Conservation (phyloP, 2,888 invertebrate genomes). For the Schizaphis graminum region DNA sequence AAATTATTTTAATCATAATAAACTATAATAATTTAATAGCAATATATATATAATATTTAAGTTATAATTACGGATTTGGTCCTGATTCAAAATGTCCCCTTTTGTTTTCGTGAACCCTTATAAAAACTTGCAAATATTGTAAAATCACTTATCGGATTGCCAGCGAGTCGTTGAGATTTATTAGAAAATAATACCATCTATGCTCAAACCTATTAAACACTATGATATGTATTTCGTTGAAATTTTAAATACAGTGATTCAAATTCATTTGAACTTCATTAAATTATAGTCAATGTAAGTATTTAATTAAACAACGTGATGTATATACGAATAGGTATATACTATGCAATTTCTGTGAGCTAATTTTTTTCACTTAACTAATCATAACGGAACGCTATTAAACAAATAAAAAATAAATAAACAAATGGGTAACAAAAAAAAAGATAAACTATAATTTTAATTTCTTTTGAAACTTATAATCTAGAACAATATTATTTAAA, state of each 20-base stretch:
- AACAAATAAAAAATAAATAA: not conserved
- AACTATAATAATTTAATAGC: conserved; percentile 50
- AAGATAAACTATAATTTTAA: not conserved
- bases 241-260: conserved; percentile 50
- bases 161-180: conserved; percentile 45
- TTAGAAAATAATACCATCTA: conserved; percentile 40
- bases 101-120: conserved; percentile 65
- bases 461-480: not conserved
- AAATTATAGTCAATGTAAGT: conserved; percentile 20
- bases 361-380: not conserved
- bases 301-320: conserved; percentile 27
- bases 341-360: conserved; percentile 23
- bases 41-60: conserved; percentile 52
- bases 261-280: conserved; percentile 46
- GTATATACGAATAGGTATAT: not conserved
- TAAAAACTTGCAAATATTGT: conserved; percentile 52
- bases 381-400: not conserved
- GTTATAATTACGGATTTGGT: conserved; percentile 63
- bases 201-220: conserved; percentile 44
- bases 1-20: conserved; percentile 45
- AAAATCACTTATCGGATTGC: conserved; percentile 58
- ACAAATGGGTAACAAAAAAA: not conserved
- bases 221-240: conserved; percentile 63
- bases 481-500: conserved; percentile 45
- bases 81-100: conserved; percentile 65